Base-by-base conservation (phyloP, 2,797 vertebrate genomes). In the Eospalax fontanierii region DNA sequence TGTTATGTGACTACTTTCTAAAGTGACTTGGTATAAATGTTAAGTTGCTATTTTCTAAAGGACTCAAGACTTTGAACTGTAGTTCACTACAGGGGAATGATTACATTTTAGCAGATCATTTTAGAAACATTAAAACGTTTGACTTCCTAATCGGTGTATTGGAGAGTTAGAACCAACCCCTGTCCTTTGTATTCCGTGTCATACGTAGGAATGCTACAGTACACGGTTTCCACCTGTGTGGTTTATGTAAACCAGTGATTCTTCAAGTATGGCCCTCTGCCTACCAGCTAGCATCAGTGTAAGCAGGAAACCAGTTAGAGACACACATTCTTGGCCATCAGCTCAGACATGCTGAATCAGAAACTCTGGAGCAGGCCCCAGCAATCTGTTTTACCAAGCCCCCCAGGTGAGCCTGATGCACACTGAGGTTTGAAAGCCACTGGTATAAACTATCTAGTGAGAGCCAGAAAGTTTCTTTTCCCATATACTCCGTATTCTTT, bases 401-500 rank as follows among this genome's bases (percentile, higher is more conserved):
- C 5, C 86, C 73, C 40, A 83, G 65, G 68, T 93, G 43, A 95
- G 86, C 80, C 66, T 75, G 68, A 79, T 96, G 68, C 19, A 74
- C 12, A 10, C 4, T 89, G 12, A 87, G 40, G 71, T 87, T 93
- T 97, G 73, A 65, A 68, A 94, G 71, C 38, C 89, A 73, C 70
- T 82, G 28, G 40, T 82, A 6, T 94, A 75, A 92, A 91, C 35
- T 90, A 46, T 90, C 89, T 87, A 75, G 24, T 75, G 80, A 91
- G 63, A 94, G 85, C 16, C 40, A 90, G 78, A 79, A 89, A 61
- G 63, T 91, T 86, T 82, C 68, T 87, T 88, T 38, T 21, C 30
- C 30, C 46, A 57, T 38, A 92, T 96, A 74, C 79, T 87, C 26
- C 96, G 96, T 97, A 90, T 90, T 97, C 83, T 90, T 97, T 96